phyloP scores from a whole-genome alignment of 1,140 invertebrate genomes.

The Neodiprion virginianus region DNA sequence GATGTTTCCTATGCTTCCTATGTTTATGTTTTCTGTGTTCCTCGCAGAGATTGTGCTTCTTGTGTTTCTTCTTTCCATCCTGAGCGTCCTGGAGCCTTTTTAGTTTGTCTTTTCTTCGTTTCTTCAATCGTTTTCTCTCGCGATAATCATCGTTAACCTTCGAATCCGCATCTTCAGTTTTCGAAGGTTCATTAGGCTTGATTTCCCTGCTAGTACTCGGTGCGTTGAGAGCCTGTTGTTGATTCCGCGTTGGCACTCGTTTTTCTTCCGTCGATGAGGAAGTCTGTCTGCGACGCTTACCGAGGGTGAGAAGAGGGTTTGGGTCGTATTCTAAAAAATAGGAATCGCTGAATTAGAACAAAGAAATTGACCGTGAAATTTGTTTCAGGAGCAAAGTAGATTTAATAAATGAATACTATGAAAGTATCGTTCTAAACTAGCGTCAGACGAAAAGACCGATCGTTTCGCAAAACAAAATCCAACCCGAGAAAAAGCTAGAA shows the following conservation, averaged over 20 bases:
- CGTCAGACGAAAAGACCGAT: not conserved
- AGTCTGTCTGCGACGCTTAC: constrained; percentile 75
- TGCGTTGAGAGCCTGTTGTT: constrained; percentile 27
- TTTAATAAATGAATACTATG: not conserved
- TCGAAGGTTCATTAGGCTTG: constrained; percentile 40
- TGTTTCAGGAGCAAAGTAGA: not conserved
- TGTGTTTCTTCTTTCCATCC: constrained; percentile 71
- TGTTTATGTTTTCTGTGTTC: constrained; percentile 79
- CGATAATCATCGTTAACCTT: constrained; percentile 59
- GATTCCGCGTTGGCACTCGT: constrained; percentile 40
- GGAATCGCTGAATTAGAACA: constrained; percentile 17
- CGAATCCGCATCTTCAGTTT: constrained; percentile 36
- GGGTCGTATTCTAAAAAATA: constrained; percentile 74
- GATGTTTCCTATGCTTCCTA: constrained; percentile 78
- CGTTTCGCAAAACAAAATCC: not conserved
- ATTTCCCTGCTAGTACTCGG: constrained; percentile 31
- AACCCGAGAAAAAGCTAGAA: constrained; percentile 1
- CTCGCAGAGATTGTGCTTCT: constrained; percentile 74
- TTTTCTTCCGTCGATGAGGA: constrained; percentile 68
- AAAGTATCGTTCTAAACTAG: not conserved
- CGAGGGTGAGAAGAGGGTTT: constrained; percentile 77
- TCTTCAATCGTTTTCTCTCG: constrained; percentile 74
- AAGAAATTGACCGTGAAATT: too few relatives aligned
- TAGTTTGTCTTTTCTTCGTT: constrained; percentile 73
- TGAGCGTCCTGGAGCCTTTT: constrained; percentile 60